These are phyloP conservation scores for Marmota monax DNA, from an alignment of 2,113 vertebrate species.

Conservation along the genomic window DNA sequence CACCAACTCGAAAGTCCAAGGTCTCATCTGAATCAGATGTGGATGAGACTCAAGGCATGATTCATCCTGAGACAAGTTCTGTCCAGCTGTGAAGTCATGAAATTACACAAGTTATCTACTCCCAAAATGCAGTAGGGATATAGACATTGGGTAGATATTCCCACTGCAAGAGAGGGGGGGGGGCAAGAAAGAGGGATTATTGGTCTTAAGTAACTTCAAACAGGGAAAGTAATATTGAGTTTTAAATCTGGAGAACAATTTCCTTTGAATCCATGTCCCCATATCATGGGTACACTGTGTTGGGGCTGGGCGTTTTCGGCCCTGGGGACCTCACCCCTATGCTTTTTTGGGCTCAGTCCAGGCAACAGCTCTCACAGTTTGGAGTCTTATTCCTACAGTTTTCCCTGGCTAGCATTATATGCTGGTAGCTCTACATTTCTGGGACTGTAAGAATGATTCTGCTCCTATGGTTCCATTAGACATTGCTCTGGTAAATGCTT, in stretches of 20 bases:
- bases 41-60: background rate
- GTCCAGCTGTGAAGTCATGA: background rate
- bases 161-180: background rate
- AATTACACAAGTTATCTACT: background rate
- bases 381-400: background rate
- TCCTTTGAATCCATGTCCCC: background rate
- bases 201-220: background rate
- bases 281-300: background rate
- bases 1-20: background rate
- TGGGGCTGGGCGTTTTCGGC: background rate
- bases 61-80: background rate
- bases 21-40: background rate
- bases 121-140: background rate
- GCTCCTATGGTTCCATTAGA: background rate
- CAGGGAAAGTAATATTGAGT: background rate
- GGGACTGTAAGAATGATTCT: background rate
- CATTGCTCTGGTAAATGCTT: background rate
- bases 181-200: background rate
- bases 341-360: background rate
- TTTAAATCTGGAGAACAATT: background rate
- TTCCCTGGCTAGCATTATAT: background rate
- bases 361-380: background rate
- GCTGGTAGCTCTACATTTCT: background rate
- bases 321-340: background rate
- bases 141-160: background rate